A percentile compares a stretch with the other conserved stretches of the same genome.
Conservation (phyloP, 2,113 vertebrate species). For the Gymnobelideus leadbeateri region DNA sequence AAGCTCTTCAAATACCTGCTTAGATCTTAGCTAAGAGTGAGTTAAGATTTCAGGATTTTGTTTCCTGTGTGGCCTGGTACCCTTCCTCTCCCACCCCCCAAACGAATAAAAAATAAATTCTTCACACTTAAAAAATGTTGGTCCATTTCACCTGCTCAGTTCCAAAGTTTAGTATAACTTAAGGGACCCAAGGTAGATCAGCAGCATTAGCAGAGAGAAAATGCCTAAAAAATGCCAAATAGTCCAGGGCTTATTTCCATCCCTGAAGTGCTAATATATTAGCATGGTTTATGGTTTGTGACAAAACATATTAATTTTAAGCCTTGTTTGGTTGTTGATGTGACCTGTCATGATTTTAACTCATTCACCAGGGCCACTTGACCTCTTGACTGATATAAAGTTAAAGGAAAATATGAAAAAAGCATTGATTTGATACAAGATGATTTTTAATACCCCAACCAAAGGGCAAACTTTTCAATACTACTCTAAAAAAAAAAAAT, state of each 20-base stretch:
- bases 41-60: neutral
- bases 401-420: conserved; percentile 76
- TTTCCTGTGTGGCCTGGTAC: neutral
- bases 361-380: conserved; percentile 73
- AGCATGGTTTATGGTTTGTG: conserved; percentile 59
- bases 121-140: conserved; percentile 28
- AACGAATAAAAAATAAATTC: conserved; percentile 14
- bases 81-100: neutral
- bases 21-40: neutral
- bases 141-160: conserved; percentile 9
- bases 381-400: conserved; percentile 75
- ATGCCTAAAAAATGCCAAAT: neutral
- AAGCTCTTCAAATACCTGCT: neutral
- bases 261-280: conserved; percentile 27
- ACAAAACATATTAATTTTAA: conserved; percentile 56
- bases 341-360: conserved; percentile 70
- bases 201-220: conserved; percentile 27
- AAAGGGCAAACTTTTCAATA: conserved; percentile 45
- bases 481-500: conserved; percentile 58
- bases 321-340: conserved; percentile 63
- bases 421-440: conserved; percentile 76
- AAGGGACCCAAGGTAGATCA: conserved; percentile 31
- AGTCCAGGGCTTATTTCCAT: neutral
- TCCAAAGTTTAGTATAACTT: conserved; percentile 39
- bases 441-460: conserved; percentile 78